Percentiles rank a stretch among this genome's conserved stretches.
These are phyloP conservation scores for Sebastes itinus DNA, from an alignment of 2,797 vertebrate species.

Conservation along the genomic window DNA sequence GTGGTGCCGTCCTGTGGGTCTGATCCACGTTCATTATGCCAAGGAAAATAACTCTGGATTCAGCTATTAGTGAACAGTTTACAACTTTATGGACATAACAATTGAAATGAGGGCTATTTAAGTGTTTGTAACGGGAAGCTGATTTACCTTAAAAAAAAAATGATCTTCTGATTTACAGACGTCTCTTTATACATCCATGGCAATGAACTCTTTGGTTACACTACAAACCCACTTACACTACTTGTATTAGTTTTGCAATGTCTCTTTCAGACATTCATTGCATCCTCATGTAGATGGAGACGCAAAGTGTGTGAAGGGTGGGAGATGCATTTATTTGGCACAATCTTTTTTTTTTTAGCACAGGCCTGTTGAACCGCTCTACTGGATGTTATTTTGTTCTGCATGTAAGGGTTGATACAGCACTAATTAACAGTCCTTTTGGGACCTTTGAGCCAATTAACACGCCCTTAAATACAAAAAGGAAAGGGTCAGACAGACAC, in stretches of 20 bases:
- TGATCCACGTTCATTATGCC: too few relatives aligned
- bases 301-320: not conserved
- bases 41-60: too few relatives aligned
- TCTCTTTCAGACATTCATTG: not conserved
- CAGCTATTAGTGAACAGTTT: too few relatives aligned
- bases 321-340: not conserved
- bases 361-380: not conserved
- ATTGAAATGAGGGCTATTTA: too few relatives aligned
- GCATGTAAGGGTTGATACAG: not conserved
- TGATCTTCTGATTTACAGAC: too few relatives aligned
- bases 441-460: constrained; percentile 13
- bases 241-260: not conserved
- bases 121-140: too few relatives aligned
- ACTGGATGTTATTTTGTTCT: not conserved
- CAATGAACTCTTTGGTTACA: not conserved
- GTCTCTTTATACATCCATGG: too few relatives aligned
- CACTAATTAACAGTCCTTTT: not conserved
- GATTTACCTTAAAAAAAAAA: too few relatives aligned
- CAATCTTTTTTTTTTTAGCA: not conserved
- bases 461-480: not conserved
- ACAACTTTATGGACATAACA: too few relatives aligned
- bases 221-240: not conserved
- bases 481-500: not conserved
- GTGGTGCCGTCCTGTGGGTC: too few relatives aligned
- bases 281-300: not conserved